Conservation (phyloP, 1,140 invertebrate genomes). For the Drosophila arawakana region DNA sequence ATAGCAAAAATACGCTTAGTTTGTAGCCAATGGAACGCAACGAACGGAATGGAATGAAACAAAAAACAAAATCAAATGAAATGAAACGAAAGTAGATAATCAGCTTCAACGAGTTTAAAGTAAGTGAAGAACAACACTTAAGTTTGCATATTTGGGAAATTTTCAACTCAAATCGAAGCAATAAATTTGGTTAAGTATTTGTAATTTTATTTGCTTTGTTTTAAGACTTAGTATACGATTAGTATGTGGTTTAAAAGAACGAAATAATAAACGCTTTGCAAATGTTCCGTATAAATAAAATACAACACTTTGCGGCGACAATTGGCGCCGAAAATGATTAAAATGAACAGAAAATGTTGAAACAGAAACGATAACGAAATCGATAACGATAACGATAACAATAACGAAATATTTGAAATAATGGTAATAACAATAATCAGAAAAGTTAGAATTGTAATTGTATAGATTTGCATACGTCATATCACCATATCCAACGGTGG, state of each 20-base stretch:
- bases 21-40: conserved; percentile 44
- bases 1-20: conserved; percentile 5
- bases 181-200: conserved; percentile 8
- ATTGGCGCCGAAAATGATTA: conserved; percentile 23
- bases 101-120: conserved; percentile 16
- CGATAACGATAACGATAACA: conserved; percentile 47
- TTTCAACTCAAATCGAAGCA: conserved; percentile 16
- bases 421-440: conserved; percentile 69
- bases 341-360: conserved; percentile 23
- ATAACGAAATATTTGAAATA: conserved; percentile 45
- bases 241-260: conserved; percentile 32
- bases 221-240: conserved; percentile 36
- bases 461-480: conserved; percentile 95
- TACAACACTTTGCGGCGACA: conserved; percentile 29
- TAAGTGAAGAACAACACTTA: conserved; percentile 23
- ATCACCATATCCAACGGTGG: conserved; percentile 99
- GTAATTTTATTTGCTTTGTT: background rate
- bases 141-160: conserved; percentile 24
- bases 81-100: conserved; percentile 11
- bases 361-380: conserved; percentile 34
- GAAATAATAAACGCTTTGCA: conserved; percentile 36
- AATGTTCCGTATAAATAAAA: conserved; percentile 33
- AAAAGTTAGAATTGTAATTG: conserved; percentile 76
- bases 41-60: conserved; percentile 41
- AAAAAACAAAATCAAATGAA: conserved; percentile 4